Percentiles rank a stretch among this genome's conserved stretches.
Evolutionary conservation across 2,797 vertebrate genomes (phyloP).

Genomic region (Mormyrops boulengeri): DNA sequence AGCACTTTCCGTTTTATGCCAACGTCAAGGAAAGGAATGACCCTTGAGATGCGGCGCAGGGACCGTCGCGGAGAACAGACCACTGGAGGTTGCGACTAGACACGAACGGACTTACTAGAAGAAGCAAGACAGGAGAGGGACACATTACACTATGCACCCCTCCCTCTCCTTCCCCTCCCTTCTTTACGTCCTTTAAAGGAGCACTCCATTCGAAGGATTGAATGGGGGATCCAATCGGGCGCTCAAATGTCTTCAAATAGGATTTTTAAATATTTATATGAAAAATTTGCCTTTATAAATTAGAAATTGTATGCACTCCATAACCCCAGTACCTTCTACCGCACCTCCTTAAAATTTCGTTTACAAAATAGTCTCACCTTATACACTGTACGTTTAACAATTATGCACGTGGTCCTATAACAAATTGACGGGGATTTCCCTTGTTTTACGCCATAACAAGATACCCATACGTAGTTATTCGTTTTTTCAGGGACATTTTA

Average conservation of each 20-base stretch:
- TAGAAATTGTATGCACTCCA: background rate
- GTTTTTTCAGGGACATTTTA: background rate
- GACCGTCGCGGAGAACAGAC: background rate
- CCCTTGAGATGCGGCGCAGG: constrained; percentile 16
- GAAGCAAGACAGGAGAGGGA: constrained; percentile 18
- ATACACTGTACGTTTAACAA: background rate
- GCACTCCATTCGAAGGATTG: constrained; percentile 38
- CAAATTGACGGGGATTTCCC: background rate
- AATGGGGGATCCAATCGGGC: constrained; percentile 17
- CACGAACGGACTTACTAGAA: constrained; percentile 7
- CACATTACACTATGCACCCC: constrained; percentile 45
- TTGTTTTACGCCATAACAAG: background rate
- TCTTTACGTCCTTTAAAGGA: constrained; percentile 26
- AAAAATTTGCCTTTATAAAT: background rate
- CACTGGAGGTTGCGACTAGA: background rate
- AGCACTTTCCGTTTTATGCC: background rate
- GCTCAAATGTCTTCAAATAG: background rate
- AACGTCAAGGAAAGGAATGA: background rate
- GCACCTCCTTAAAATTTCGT: background rate
- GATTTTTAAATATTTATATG: background rate
- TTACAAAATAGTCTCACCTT: background rate
- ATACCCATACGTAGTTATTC: background rate
- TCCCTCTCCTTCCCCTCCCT: constrained; percentile 29
- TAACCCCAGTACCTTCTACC: background rate
- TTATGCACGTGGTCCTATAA: background rate